These are phyloP conservation scores for Conchocele bisecta DNA, from an alignment of 2,888 invertebrate species.

Conservation along the genomic window DNA sequence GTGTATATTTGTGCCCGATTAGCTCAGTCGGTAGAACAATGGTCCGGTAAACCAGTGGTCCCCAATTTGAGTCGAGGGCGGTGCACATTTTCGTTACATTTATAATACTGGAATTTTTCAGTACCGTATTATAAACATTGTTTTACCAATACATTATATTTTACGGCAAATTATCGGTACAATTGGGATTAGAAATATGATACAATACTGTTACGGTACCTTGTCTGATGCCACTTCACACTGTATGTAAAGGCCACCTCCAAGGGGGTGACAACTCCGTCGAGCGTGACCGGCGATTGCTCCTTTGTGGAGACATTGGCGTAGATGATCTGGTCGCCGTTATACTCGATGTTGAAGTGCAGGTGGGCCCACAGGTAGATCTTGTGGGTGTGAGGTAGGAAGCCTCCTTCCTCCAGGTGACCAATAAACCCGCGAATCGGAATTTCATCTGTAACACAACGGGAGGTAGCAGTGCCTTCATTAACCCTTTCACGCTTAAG, in stretches of 20 bases:
- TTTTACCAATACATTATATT: too few species aligned
- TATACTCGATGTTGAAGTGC: slow-evolving; percentile 84
- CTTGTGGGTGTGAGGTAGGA: slow-evolving; percentile 84
- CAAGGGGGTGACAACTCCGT: slow-evolving; percentile 78
- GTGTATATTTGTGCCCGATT: too few species aligned
- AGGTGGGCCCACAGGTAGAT: slow-evolving; percentile 84
- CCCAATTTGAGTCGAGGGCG: too few species aligned
- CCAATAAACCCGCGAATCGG: slow-evolving; percentile 84
- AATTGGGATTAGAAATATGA: too few species aligned
- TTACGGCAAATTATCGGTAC: too few species aligned
- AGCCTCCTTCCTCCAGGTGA: slow-evolving; percentile 84
- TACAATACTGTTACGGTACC: too few species aligned
- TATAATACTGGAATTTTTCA: too few species aligned
- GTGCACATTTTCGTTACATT: too few species aligned
- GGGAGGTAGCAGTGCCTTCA: not conserved
- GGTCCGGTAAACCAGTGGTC: too few species aligned
- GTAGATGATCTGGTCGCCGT: slow-evolving; percentile 83
- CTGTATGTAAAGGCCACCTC: slow-evolving; percentile 84
- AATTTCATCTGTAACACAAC: slow-evolving; percentile 82
- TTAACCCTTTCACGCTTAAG: not conserved
- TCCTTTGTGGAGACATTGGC: slow-evolving; percentile 84
- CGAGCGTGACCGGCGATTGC: slow-evolving; percentile 81
- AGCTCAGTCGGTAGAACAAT: too few species aligned
- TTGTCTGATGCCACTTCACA: slow-evolving; percentile 83
- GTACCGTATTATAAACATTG: too few species aligned